Evolutionary conservation across 1,140 invertebrate genomes (phyloP).

Genomic region (Armadillidium nasatum): DNA sequence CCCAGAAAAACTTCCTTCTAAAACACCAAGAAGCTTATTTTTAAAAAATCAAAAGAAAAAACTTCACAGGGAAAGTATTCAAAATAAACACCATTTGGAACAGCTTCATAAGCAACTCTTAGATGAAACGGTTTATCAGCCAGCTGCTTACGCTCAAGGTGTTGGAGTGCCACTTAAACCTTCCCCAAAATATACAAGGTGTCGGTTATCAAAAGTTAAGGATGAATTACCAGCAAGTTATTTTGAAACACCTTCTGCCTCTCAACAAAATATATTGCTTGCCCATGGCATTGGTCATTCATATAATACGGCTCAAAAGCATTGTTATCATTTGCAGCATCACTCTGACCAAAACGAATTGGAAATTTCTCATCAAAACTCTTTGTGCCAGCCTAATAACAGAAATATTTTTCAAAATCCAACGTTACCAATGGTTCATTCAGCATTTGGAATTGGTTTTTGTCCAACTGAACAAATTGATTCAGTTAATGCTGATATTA

Average conservation of each 20-base stretch:
- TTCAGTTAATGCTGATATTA: too few relatives aligned
- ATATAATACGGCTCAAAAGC: slow-evolving; percentile 14
- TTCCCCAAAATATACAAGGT: slow-evolving; percentile 36
- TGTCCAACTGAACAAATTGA: too few relatives aligned
- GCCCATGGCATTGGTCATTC: slow-evolving; percentile 6
- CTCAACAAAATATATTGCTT: background rate
- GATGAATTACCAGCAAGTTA: background rate
- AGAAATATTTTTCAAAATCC: slow-evolving; percentile 41
- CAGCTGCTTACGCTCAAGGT: slow-evolving; percentile 40
- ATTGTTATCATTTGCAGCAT: slow-evolving; percentile 30
- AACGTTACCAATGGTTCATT: slow-evolving; percentile 28
- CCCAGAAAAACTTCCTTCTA: slow-evolving; percentile 34
- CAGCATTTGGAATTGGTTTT: slow-evolving; percentile 27
- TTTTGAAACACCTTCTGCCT: background rate
- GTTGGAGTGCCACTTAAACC: slow-evolving; percentile 40
- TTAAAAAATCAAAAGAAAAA: slow-evolving; percentile 40
- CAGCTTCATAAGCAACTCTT: slow-evolving; percentile 35
- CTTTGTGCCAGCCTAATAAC: slow-evolving; percentile 33
- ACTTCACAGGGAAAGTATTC: slow-evolving; percentile 34
- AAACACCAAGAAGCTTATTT: slow-evolving; percentile 38
- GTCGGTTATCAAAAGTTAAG: background rate
- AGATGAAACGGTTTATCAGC: slow-evolving; percentile 41
- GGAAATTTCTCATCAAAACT: slow-evolving; percentile 27
- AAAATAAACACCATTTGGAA: slow-evolving; percentile 34
- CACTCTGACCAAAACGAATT: background rate